Conservation (phyloP, 2,113 vertebrate genomes). For the Petromus typicus region DNA sequence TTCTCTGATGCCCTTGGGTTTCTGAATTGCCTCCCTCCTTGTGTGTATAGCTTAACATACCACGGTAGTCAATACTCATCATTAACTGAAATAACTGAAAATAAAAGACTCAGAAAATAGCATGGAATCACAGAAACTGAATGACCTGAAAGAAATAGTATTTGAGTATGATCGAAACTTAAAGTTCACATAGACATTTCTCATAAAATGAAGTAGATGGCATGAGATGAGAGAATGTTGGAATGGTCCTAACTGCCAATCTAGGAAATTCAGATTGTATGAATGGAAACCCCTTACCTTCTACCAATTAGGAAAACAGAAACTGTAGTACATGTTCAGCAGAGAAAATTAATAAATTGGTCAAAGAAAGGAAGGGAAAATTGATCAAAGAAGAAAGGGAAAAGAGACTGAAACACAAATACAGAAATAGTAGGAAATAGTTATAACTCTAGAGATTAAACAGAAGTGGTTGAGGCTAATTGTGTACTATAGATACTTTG, state of each 20-base stretch:
- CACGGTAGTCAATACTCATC: not conserved
- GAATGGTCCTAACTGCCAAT: not conserved
- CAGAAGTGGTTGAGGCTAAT: not conserved
- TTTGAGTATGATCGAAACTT: too few species aligned
- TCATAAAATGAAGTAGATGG: not conserved
- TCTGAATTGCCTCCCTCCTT: constrained; percentile 30
- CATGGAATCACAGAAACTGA: not conserved
- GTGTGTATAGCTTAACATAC: not conserved
- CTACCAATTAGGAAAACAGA: not conserved
- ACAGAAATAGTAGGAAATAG: not conserved
- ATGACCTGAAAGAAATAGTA: not conserved
- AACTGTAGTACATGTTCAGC: not conserved
- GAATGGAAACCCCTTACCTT: not conserved
- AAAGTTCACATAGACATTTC: not conserved
- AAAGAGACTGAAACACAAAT: not conserved
- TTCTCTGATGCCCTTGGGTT: not conserved
- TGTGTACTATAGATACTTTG: not conserved
- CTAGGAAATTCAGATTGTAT: not conserved
- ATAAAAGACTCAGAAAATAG: not conserved
- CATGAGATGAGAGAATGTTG: not conserved
- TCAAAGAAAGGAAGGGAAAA: too few species aligned
- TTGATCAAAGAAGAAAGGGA: not conserved
- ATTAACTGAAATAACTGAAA: not conserved
- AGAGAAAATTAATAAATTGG: not conserved
- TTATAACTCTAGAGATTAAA: not conserved